phyloP scores from a whole-genome alignment of 2,888 invertebrate genomes.

The Sminthurides aquaticus region DNA sequence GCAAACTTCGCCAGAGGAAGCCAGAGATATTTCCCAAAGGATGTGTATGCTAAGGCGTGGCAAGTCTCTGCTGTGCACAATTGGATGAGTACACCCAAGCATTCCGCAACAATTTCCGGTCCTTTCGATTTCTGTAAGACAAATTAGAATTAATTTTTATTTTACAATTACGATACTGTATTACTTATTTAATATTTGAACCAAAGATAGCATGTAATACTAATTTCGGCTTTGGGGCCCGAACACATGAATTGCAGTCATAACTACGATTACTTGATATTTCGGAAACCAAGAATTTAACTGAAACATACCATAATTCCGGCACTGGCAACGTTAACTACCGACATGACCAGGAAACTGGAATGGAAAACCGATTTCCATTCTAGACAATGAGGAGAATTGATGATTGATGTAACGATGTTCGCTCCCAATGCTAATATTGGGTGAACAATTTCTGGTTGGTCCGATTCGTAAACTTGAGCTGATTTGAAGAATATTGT shows the following conservation, averaged over 20 bases:
- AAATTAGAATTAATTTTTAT: constrained; percentile 5
- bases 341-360: constrained; percentile 23
- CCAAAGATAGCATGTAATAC: background rate
- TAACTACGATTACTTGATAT: too few species aligned
- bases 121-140: constrained; percentile 27
- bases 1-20: constrained; percentile 26
- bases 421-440: constrained; percentile 27
- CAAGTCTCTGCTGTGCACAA: constrained; percentile 26
- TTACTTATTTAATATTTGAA: too few species aligned
- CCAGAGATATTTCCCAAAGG: constrained; percentile 27
- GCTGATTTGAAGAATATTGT: constrained; percentile 28
- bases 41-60: constrained; percentile 24
- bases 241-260: too few species aligned
- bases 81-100: constrained; percentile 30
- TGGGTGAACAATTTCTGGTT: constrained; percentile 21
- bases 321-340: constrained; percentile 27
- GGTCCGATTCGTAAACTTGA: constrained; percentile 23
- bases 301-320: constrained; percentile 30
- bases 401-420: constrained; percentile 27
- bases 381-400: constrained; percentile 25
- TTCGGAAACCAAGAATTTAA: constrained; percentile 3
- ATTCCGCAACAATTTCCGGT: constrained; percentile 31
- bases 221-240: background rate
- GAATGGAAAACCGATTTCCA: constrained; percentile 27
- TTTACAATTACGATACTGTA: too few species aligned